phyloP scores from a whole-genome alignment of 2,113 vertebrate genomes.

The Cebidichthys violaceus region DNA sequence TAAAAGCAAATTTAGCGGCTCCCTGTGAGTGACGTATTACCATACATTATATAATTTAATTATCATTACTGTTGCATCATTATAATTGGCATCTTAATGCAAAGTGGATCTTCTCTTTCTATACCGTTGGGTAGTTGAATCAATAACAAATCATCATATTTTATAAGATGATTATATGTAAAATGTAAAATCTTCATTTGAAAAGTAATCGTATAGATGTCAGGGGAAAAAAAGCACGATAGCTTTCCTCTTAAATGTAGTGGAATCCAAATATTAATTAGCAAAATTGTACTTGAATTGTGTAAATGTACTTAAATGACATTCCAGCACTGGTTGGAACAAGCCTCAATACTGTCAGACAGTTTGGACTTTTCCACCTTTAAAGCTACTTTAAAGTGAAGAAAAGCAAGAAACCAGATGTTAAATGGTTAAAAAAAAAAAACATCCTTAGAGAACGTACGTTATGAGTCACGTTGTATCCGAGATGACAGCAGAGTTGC shows the following conservation, averaged over 20 bases:
- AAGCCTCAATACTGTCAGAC: not conserved
- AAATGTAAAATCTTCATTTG: not conserved
- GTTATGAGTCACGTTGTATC: not conserved
- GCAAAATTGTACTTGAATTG: not conserved
- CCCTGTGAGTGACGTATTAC: not conserved
- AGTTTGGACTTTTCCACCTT: not conserved
- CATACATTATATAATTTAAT: not conserved
- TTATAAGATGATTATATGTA: not conserved
- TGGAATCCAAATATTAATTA: not conserved
- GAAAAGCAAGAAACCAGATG: not conserved
- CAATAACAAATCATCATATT: not conserved
- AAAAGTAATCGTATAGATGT: not conserved
- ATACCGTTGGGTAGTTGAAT: not conserved
- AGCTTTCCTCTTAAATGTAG: not conserved
- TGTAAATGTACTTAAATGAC: not conserved
- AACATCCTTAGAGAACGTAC: not conserved
- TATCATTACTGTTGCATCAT: not conserved
- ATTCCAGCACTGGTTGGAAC: not conserved
- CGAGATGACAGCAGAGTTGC: constrained; percentile 20
- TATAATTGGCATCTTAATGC: not conserved
- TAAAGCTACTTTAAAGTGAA: not conserved
- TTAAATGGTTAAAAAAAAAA: constrained; percentile 6
- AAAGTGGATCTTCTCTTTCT: not conserved
- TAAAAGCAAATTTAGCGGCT: not conserved
- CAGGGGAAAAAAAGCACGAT: not conserved